Evolutionary conservation across 1,140 invertebrate species (phyloP).

Genomic region (Anadara kagoshimensis): DNA sequence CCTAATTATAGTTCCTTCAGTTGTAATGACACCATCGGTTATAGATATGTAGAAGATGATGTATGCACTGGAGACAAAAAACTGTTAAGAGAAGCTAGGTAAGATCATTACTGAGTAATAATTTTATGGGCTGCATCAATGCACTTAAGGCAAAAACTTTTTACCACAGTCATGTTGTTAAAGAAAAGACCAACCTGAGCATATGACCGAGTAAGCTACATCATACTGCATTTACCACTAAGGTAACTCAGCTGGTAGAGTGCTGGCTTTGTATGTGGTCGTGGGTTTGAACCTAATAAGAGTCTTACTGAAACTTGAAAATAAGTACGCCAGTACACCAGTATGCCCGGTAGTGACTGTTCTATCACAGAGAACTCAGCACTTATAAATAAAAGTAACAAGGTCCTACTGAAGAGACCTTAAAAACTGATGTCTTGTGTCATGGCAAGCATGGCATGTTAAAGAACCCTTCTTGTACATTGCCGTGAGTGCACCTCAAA

Average conservation of each 20-base stretch:
- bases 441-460: too few relatives aligned
- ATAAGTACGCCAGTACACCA: too few relatives aligned
- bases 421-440: too few relatives aligned
- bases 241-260: neutral
- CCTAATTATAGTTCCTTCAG: conserved; percentile 29
- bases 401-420: too few relatives aligned
- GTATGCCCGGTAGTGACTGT: too few relatives aligned
- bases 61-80: conserved; percentile 29
- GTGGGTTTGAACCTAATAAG: neutral
- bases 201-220: neutral
- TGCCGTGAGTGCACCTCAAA: too few relatives aligned
- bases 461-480: too few relatives aligned
- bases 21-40: conserved; percentile 4
- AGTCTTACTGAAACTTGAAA: too few relatives aligned
- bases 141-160: neutral
- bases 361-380: too few relatives aligned
- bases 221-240: neutral
- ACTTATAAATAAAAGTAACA: too few relatives aligned
- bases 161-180: neutral
- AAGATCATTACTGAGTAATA: neutral
- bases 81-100: conserved; percentile 30
- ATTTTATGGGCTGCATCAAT: neutral
- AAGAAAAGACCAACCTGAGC: neutral
- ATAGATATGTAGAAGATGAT: conserved; percentile 33
- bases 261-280: neutral